Evolutionary conservation across 1,140 invertebrate genomes (phyloP), one percentile per base, ranked within the genome.

Genomic region (Neotoxoptera formosana): DNA sequence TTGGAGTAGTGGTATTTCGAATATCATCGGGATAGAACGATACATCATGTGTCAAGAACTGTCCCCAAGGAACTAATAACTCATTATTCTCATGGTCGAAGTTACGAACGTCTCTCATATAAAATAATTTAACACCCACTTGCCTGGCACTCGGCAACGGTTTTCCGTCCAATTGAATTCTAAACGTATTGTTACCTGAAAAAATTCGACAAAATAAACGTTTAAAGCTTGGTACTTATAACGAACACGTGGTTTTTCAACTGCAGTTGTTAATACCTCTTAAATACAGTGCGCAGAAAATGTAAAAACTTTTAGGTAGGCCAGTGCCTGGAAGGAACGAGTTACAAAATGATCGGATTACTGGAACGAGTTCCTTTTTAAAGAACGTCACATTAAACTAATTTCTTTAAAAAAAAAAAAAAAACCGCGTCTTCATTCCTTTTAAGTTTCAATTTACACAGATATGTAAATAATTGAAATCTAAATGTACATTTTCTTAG

Each of bases 101-200:
- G 94, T 94, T 23, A 60, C 45, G 51, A 96, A 95, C 45, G 95
- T 84, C 93, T 96, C 95, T 91, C 34, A 51, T 41, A 34, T 95
- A 95, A 41, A 95, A 96, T 94, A 96, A 94, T 45, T 94, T 95
- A 6, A 94, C 95, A 94, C 96, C 97, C 90, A 96, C 95, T 56
- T 95, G 47, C 36, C 96, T 95, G 53, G 96, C 95, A 91, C 96
- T 96, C 9, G 96, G 96, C 91, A 97, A 94, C 21, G 95, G 94
- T 76, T 94, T 94, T 86, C 95, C 95, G 9, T 95, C 95, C 1
- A 95, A 93, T 4, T 95, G 94, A 20, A 93, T 94, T 51, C 97
- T 93, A 25, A 95, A 95, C 41, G 90, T 81, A 17, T 91, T 95
- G 95, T 88, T 95, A 7, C 91, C 67, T 84, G 81, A 41, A 84